Evolutionary conservation across 2,113 vertebrate species (phyloP).

Genomic region (Indicator maculatus): DNA sequence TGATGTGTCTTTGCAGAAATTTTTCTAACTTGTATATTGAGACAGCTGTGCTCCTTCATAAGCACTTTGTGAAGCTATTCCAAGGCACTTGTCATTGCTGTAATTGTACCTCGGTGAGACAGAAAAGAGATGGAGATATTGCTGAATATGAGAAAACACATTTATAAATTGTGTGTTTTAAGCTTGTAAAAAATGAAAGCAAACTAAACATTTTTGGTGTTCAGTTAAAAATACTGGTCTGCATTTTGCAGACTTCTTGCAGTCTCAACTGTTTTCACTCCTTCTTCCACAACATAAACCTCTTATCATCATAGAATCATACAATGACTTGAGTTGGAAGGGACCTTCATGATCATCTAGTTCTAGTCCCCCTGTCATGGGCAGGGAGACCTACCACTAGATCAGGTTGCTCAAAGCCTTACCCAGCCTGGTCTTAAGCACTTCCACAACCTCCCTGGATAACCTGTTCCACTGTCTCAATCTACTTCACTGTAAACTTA

Average conservation of each 20-base stretch:
- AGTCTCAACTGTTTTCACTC: not conserved
- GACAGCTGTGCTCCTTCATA: not conserved
- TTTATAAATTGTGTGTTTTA: not conserved
- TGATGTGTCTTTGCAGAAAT: not conserved
- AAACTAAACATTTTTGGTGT: not conserved
- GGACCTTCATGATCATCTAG: no score
- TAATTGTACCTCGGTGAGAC: not conserved
- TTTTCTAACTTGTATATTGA: not conserved
- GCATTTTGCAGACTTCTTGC: not conserved
- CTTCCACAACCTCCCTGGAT: no score
- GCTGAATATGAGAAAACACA: not conserved
- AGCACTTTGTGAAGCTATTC: not conserved
- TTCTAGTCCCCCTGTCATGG: no score
- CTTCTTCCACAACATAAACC: rapidly evolving
- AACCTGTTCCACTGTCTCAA: no score
- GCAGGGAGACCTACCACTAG: no score
- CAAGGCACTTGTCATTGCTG: not conserved
- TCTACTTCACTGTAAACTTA: no score
- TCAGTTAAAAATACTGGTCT: not conserved
- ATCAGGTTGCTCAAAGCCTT: no score
- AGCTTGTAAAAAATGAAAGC: not conserved
- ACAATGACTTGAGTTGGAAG: no score
- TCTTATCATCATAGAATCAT: not conserved
- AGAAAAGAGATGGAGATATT: not conserved
- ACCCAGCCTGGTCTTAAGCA: no score